A percentile compares a stretch with the other conserved stretches of the same genome.
phyloP scores from a whole-genome alignment of 2,113 vertebrate genomes.

The Gasterosteus nipponicus region DNA sequence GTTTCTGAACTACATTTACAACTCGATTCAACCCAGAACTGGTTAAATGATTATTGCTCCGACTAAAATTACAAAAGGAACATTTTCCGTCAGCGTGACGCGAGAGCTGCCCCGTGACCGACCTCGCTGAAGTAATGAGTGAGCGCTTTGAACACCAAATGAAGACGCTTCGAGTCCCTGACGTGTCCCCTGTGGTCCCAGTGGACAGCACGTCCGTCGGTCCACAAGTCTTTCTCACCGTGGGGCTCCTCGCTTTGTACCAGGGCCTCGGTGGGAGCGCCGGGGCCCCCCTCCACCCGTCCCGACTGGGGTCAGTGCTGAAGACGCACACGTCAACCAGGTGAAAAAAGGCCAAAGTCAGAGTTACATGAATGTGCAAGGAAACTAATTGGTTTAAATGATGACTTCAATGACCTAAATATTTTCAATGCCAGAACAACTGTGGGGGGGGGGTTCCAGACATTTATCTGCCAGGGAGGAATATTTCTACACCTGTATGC shows the following conservation, averaged over 20 bases:
- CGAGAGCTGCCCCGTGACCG: constrained; percentile 36
- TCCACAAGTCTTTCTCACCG: constrained; percentile 2
- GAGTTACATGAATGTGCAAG: not conserved
- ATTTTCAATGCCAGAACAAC: not conserved
- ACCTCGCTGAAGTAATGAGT: not conserved
- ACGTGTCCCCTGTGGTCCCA: not conserved
- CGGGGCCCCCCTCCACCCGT: not conserved
- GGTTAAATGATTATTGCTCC: constrained; percentile 66
- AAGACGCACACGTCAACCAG: constrained; percentile 6
- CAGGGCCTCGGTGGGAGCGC: not conserved
- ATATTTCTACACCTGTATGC: not conserved
- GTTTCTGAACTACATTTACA: constrained; percentile 33
- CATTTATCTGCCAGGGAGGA: not conserved
- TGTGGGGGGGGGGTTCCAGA: not conserved
- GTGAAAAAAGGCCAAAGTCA: not conserved
- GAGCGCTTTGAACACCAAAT: not conserved
- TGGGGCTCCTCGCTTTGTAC: not conserved
- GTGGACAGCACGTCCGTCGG: not conserved
- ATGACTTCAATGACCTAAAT: not conserved
- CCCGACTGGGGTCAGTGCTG: not conserved
- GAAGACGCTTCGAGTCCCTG: not conserved
- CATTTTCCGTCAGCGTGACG: constrained; percentile 7
- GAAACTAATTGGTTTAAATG: constrained; percentile 26
- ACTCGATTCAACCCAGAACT: not conserved
- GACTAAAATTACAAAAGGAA: constrained; percentile 31